Conservation (phyloP, 2,888 invertebrate species). For the Drosophila fulvimacula region DNA sequence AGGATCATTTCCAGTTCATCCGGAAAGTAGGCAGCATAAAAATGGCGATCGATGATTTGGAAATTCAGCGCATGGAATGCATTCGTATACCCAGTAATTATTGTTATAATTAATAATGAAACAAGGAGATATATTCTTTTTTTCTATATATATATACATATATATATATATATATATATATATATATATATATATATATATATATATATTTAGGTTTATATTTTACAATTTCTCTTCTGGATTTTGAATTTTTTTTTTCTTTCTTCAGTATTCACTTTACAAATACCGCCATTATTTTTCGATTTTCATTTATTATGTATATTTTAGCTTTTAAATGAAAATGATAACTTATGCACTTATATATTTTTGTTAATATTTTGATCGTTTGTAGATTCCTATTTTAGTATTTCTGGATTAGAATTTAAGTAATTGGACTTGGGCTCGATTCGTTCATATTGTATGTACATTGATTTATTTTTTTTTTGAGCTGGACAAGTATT, state of each 20-base stretch:
- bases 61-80: too few relatives aligned
- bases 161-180: too few relatives aligned
- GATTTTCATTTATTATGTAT: constrained; percentile 16
- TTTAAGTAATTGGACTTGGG: constrained; percentile 3
- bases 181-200: too few relatives aligned
- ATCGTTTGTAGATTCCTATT: constrained; percentile 36
- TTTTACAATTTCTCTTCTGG: constrained; percentile 8
- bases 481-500: background rate
- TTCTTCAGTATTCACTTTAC: constrained; percentile 46
- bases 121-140: too few relatives aligned
- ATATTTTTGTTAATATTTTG: constrained; percentile 23
- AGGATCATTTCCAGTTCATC: too few relatives aligned
- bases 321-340: constrained; percentile 43
- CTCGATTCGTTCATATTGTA: constrained; percentile 30
- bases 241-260: constrained; percentile 14
- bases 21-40: too few relatives aligned
- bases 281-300: constrained; percentile 33
- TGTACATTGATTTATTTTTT: constrained; percentile 16
- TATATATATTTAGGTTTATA: constrained; percentile 49
- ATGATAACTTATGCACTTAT: constrained; percentile 60
- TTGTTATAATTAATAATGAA: too few relatives aligned
- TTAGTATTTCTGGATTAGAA: background rate
- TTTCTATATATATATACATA: too few relatives aligned
- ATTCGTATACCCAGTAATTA: too few relatives aligned
- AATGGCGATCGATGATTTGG: too few relatives aligned